Base-by-base conservation (phyloP, 2,797 vertebrate genomes). In the Ambastaia sidthimunki region DNA sequence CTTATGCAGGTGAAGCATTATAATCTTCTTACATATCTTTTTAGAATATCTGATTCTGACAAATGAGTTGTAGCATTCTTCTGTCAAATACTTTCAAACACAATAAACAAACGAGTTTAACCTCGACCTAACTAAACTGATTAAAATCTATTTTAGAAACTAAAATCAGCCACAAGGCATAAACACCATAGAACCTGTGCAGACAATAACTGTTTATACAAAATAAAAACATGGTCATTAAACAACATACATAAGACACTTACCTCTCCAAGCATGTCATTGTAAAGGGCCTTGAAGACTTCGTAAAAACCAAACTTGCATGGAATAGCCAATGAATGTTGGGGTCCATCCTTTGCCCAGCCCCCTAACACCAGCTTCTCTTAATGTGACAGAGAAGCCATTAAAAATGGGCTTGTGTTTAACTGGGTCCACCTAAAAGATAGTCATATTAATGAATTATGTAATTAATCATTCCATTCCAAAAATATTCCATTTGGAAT, bases 271-370 rank as follows among this genome's bases (percentile, higher is more conserved):
- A 99, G 76, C 34, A 97, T 7, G 85, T 98, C 96, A 74, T 96
- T 93, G 87, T 99, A 98, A 0, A 99, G 16, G 83, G 95, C 89
- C 93, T 99, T 99, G 91, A 99, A 99, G 85, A 98, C 91, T 93
- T 99, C 96, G 84, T 99, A 99, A 89, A 99, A 98, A 84, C 98
- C 98, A 80, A 99, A 99, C 90, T 99, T 99, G 94, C 96, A 99
- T 94, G 81, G 97, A 99, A 86, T 99, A 99, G 16, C 97, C 97
- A 60, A 98, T 94, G 85, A 98, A 99, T 55, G 97, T 99, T 15
- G 97, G 98, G 21, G 98, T 96, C 98, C 97, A 99, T 87, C 98
- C 98, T 87, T 97, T 98, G 0, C 93, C 97, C 91, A 99, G 90
- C 18, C 98, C 98, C 86, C 95, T 92, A 84, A 96, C 75, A 0